Conservation (phyloP, 2,888 invertebrate species). For the Caenorhabditis sp. region DNA sequence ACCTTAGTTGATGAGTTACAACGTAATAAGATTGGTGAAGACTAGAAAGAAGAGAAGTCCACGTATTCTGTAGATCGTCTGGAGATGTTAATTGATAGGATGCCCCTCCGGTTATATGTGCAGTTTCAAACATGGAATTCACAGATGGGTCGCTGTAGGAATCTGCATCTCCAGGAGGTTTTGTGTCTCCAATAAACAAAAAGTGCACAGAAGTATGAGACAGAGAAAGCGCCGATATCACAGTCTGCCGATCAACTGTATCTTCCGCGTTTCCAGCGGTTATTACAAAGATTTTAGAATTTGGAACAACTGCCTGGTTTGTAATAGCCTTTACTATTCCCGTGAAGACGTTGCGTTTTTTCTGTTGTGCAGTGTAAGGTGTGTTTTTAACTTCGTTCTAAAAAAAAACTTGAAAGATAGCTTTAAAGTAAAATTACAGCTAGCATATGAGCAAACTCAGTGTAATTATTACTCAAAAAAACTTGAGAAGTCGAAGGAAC, state of each 20-base stretch:
- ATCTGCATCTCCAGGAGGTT: slow-evolving; percentile 67
- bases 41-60: slow-evolving; percentile 48
- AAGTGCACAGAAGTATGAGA: slow-evolving; percentile 63
- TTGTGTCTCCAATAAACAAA: slow-evolving; percentile 68
- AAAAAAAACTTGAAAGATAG: background rate
- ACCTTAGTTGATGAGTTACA: slow-evolving; percentile 63
- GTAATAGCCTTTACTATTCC: slow-evolving; percentile 47
- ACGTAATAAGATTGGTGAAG: slow-evolving; percentile 61
- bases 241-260: slow-evolving; percentile 50
- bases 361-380: slow-evolving; percentile 55
- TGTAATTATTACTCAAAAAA: slow-evolving; percentile 40
- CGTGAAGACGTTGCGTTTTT: slow-evolving; percentile 64
- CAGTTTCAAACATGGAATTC: slow-evolving; percentile 62
- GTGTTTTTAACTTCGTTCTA: slow-evolving; percentile 37
- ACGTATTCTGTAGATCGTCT: slow-evolving; percentile 42
- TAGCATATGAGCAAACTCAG: slow-evolving; percentile 34
- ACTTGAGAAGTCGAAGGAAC: slow-evolving; percentile 52
- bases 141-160: slow-evolving; percentile 66
- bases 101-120: slow-evolving; percentile 71
- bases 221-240: slow-evolving; percentile 52
- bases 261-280: slow-evolving; percentile 63
- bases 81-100: slow-evolving; percentile 64
- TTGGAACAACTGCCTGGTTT: slow-evolving; percentile 33
- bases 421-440: slow-evolving; percentile 1
- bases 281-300: slow-evolving; percentile 61